phyloP scores from a whole-genome alignment of 2,113 vertebrate species.

The Ramphastos sulfuratus region DNA sequence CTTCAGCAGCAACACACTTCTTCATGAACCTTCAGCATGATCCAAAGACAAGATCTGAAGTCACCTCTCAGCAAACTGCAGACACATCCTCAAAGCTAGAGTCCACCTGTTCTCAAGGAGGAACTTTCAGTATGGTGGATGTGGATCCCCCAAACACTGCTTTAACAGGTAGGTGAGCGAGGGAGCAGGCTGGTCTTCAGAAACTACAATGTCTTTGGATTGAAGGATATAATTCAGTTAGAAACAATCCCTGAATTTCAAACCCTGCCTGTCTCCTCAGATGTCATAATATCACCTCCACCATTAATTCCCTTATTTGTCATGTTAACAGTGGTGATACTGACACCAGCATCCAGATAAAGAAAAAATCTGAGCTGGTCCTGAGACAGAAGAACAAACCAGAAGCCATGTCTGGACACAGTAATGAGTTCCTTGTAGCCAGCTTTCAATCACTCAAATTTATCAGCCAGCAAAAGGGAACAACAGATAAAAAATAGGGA shows the following conservation, averaged over 20 bases:
- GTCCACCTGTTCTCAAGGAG: too few relatives aligned
- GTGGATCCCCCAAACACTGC: constrained; percentile 72
- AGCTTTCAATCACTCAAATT: constrained; percentile 85
- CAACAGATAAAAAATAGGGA: constrained; percentile 81
- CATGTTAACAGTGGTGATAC: constrained; percentile 81
- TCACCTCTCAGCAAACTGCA: too few relatives aligned
- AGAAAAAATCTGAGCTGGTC: constrained; percentile 82
- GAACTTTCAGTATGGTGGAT: neutral
- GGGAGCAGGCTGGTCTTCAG: constrained; percentile 72
- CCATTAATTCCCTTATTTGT: constrained; percentile 85
- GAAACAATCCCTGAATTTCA: constrained; percentile 78
- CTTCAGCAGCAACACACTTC: too few relatives aligned
- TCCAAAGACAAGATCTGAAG: too few relatives aligned
- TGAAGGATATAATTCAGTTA: constrained; percentile 77
- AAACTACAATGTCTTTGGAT: constrained; percentile 71
- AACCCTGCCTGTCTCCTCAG: constrained; percentile 74
- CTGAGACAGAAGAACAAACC: constrained; percentile 81
- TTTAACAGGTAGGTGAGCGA: constrained; percentile 74
- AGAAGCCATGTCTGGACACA: constrained; percentile 82
- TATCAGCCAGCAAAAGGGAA: constrained; percentile 79
- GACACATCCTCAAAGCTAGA: too few relatives aligned
- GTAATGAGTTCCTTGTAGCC: constrained; percentile 86
- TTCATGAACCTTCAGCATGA: too few relatives aligned
- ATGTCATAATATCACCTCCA: constrained; percentile 80
- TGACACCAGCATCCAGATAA: constrained; percentile 81